Conservation (phyloP, 2,888 invertebrate species). For the Rosalia funebris region DNA sequence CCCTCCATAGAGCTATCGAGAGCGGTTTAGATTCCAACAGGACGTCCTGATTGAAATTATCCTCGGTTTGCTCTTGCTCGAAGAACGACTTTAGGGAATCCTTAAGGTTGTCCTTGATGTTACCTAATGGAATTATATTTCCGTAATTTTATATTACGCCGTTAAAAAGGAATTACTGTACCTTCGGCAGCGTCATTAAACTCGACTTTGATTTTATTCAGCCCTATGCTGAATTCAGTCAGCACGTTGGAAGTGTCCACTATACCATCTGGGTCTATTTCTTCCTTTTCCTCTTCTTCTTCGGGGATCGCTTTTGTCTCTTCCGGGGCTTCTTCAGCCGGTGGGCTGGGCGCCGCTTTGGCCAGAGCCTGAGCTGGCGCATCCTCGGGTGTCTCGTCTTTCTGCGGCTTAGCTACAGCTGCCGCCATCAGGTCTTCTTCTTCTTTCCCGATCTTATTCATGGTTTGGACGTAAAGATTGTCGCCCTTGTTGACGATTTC, state of each 20-base stretch:
- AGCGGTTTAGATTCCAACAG: constrained; percentile 53
- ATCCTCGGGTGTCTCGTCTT: neutral
- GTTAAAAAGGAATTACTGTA: too few species aligned
- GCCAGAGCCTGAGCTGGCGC: neutral
- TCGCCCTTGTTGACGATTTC: constrained; percentile 58
- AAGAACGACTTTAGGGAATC: constrained; percentile 41
- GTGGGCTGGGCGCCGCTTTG: neutral
- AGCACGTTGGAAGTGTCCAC: constrained; percentile 54
- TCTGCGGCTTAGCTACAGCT: neutral
- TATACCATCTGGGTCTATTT: constrained; percentile 33
- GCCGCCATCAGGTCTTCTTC: constrained; percentile 14
- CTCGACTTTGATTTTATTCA: constrained; percentile 54
- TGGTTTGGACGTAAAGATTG: constrained; percentile 52
- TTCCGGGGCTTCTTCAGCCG: neutral
- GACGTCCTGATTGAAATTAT: constrained; percentile 40
- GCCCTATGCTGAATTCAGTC: constrained; percentile 57
- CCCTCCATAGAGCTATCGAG: constrained; percentile 57
- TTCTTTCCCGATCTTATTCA: constrained; percentile 46
- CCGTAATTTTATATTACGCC: too few species aligned
- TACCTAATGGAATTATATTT: constrained; percentile 33
- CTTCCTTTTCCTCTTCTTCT: constrained; percentile 30
- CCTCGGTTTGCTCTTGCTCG: constrained; percentile 37
- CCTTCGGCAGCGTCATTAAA: constrained; percentile 44
- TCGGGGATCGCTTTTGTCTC: neutral
- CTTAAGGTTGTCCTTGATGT: constrained; percentile 42